These are phyloP conservation scores for Hypercompe scribonia DNA, from an alignment of 2,888 invertebrate genomes.

Conservation along the genomic window DNA sequence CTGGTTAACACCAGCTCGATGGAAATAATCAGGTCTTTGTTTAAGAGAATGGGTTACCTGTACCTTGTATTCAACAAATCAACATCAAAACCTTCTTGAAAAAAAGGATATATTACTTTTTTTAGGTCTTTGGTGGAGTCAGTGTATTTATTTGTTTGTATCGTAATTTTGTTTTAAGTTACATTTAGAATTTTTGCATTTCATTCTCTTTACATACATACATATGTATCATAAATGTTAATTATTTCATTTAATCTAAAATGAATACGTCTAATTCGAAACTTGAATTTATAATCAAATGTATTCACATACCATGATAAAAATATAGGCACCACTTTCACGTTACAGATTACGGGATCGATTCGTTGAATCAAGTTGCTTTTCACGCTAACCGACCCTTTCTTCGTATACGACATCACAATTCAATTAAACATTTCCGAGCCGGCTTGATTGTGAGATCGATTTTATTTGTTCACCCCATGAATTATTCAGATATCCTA, in stretches of 20 bases:
- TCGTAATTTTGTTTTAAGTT: no score
- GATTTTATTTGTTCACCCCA: slow-evolving; percentile 65
- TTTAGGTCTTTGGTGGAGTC: no score
- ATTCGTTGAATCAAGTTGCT: slow-evolving; percentile 45
- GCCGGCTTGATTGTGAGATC: slow-evolving; percentile 66
- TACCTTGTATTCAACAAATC: no score
- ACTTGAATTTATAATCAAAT: neutral
- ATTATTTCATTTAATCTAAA: neutral
- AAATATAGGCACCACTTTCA: slow-evolving; percentile 4
- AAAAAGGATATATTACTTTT: no score
- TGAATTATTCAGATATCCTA: slow-evolving; percentile 70
- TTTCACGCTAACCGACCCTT: slow-evolving; percentile 64
- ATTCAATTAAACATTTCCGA: slow-evolving; percentile 70
- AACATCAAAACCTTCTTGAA: no score
- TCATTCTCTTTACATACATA: neutral
- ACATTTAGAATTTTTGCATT: no score
- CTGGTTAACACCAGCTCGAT: neutral
- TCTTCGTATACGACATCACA: slow-evolving; percentile 67
- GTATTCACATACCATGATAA: neutral
- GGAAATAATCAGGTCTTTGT: neutral
- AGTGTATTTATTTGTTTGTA: no score
- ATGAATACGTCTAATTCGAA: neutral
- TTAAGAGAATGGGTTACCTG: neutral
- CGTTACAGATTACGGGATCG: slow-evolving; percentile 26
- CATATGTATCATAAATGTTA: neutral